Evolutionary conservation across 2,888 invertebrate species (phyloP), one percentile per base, ranked within the genome.

Genomic region (Mycogona germanica): DNA sequence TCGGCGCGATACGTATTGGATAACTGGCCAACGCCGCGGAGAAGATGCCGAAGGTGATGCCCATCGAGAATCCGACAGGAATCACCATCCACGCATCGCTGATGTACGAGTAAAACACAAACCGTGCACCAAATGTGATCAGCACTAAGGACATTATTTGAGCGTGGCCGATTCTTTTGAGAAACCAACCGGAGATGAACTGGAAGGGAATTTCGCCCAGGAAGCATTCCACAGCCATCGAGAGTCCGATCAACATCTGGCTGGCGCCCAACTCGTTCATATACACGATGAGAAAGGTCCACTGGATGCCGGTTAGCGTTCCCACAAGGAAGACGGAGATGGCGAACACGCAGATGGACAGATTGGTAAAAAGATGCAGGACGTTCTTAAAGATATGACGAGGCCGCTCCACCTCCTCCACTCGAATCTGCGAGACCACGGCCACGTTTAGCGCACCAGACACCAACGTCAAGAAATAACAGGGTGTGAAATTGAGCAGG

Each of bases 291-390:
- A 68, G 59, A 59, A 68, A 68, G n/a, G 85, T 86, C 69, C 91
- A 89, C 53, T 89, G 85, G 68, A 87, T 87, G 28, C 89, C 89
- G 82, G 86, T 87, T 67, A 87, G 79, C 64, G 86, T 84, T 56
- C 91, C 91, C 62, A 89, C 74, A 29, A 82, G 76, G 65, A 87
- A 85, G 40, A 89, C 73, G 68, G 87, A 84, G 63, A 84, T 73
- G 64, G 91, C 81, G 65, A 91, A 87, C 41, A 84, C 74, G 30
- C 84, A 79, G 41, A 89, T 81, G 63, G 85, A 81, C 0, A 84
- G 81, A 9, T 40, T 29, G 17, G 28, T 7, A 23, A 54, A 42
- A 21, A 54, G 32, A 17, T 26, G 14, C 3, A 44, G 29, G 7
- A 52, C 45, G 45, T 52, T 28, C 2, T 30, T 12, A 19, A 35